Base-by-base conservation (phyloP, 2,113 vertebrate species). In the Enhydra lutris region DNA sequence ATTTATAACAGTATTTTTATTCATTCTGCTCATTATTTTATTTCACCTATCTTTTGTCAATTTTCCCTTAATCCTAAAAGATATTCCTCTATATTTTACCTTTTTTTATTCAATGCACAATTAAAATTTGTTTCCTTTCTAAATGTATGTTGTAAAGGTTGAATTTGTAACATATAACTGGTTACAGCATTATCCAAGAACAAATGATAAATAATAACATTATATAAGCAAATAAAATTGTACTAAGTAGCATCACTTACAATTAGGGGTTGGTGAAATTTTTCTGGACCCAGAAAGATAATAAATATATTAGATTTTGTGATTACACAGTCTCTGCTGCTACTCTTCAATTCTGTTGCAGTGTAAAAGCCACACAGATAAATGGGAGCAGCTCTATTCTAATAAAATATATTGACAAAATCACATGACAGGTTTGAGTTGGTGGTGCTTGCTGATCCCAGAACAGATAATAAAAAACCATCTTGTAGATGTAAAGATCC, bases 1-100 rank as follows among this genome's bases (percentile, higher is more conserved):
- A 59, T 26, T 85, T 81, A 47, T 61, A 71, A 23, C 29, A 23
- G 42, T 71, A 89, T 47, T 94, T 79, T 86, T 69, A 45, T 71
- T 95, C 11, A 11, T 92, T 93, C 24, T 97, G 3, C 23, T 93
- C 23, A 55, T 79, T 91, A 59, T 81, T 76, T 95, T 81, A 81
- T 55, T 79, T 61, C 31, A 29, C 52, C 50, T 57, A 24, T 45
- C 20, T 76, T 74, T 73, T 57, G 24, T 45, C 13, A 91, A 9
- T 73, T 83, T 86, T 71, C 0, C 11, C 13, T 97, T 71, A 67
- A 67, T 82, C 59, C 65, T 73, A 57, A 23, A 81, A 73, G 79
- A 93, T 36, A 80, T 76, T 52, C 2, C 39, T 50, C 4, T 42
- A 31, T 39, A 59, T 0, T 82, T 79, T 73, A 42, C 34, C 31